phyloP scores from a whole-genome alignment of 2,888 invertebrate genomes.

The Pecten maximus region DNA sequence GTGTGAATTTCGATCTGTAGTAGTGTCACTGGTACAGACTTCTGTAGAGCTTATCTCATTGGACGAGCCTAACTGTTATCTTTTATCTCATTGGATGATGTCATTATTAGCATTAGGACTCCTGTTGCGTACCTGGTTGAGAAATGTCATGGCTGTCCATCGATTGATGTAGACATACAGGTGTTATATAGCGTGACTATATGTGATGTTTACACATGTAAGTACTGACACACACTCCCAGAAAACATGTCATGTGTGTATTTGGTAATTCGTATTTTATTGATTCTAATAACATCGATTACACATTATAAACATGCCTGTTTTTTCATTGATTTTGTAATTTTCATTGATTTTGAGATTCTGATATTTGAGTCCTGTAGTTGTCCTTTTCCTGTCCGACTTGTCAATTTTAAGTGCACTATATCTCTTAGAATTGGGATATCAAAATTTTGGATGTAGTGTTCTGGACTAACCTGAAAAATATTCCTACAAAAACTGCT shows the following conservation, averaged over 20 bases:
- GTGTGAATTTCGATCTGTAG: neutral
- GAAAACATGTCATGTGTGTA: neutral
- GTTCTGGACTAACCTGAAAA: no score
- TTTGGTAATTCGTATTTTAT: neutral
- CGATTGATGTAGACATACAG: neutral
- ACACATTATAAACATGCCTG: no score
- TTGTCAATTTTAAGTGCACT: no score
- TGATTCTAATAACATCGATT: no score
- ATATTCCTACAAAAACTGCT: no score
- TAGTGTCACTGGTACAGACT: neutral
- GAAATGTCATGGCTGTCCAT: neutral
- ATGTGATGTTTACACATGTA: neutral
- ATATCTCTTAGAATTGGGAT: no score
- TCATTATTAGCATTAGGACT: neutral
- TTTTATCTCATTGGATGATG: constrained; percentile 10
- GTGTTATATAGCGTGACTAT: neutral
- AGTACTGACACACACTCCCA: neutral
- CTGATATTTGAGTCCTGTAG: no score
- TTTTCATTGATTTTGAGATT: no score
- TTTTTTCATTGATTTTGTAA: no score
- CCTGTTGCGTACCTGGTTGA: neutral
- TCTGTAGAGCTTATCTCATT: neutral
- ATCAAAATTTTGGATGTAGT: no score
- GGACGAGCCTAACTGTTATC: neutral
- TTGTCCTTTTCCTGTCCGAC: no score